These are phyloP conservation scores for Holothuria scabra DNA, from an alignment of 53 echinoderm and acorn worm genomes.

Conservation along the genomic window DNA sequence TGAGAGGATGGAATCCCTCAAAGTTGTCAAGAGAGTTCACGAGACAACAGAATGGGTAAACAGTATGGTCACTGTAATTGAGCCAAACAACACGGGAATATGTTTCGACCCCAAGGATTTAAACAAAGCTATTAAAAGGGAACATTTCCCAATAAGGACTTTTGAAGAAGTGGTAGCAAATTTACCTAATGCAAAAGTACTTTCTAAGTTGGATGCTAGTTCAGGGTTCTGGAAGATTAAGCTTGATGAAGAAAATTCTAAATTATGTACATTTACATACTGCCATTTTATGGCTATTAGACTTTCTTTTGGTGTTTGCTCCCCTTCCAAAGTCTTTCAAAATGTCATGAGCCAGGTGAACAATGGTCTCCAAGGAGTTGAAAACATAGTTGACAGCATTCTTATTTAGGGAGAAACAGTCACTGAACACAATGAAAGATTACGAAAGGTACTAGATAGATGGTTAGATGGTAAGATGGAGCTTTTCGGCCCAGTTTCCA, in stretches of 20 bases:
- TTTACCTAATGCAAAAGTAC: too few species aligned
- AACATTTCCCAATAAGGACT: too few species aligned
- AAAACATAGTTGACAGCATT: constrained; percentile 44
- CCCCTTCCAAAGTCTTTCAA: constrained; percentile 44
- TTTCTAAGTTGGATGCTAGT: too few species aligned
- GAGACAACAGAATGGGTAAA: too few species aligned
- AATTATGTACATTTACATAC: constrained; percentile 45
- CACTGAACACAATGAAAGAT: too few species aligned
- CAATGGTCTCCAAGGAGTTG: constrained; percentile 22
- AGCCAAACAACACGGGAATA: constrained; percentile 22
- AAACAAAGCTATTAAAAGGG: too few species aligned
- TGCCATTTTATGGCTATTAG: constrained; percentile 41
- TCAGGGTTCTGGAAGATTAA: background rate
- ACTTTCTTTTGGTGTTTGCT: constrained; percentile 52
- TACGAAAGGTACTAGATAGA: constrained; percentile 37
- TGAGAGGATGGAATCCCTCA: constrained; percentile 57
- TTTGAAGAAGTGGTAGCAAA: too few species aligned
- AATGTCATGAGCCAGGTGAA: constrained; percentile 18
- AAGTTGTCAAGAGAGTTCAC: too few species aligned
- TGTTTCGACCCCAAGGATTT: constrained; percentile 53
- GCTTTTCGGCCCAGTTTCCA: too few species aligned
- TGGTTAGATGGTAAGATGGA: background rate
- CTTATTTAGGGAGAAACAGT: too few species aligned
- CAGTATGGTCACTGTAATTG: too few species aligned
- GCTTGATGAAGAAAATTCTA: background rate